Evolutionary conservation across 2,888 invertebrate genomes (phyloP).

Genomic region (Dicycla oo): DNA sequence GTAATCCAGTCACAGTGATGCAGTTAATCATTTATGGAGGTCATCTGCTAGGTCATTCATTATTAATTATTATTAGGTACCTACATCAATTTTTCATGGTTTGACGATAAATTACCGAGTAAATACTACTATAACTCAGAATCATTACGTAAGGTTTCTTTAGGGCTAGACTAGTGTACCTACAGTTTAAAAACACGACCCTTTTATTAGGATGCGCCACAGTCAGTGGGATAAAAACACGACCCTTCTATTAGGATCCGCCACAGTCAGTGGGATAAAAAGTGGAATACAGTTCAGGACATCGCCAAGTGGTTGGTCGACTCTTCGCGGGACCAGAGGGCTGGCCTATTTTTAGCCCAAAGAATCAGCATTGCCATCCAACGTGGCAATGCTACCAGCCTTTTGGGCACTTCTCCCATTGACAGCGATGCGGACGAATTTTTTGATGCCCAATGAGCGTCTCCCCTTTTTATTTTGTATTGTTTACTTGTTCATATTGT

Average conservation of each 20-base stretch:
- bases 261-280: neutral
- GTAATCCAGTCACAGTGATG: slow-evolving; percentile 1
- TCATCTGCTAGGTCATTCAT: slow-evolving; percentile 1
- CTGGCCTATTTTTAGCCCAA: too few relatives aligned
- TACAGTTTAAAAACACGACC: neutral
- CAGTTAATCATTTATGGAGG: slow-evolving; percentile 17
- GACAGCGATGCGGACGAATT: too few relatives aligned
- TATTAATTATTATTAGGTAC: neutral
- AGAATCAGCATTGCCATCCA: too few relatives aligned
- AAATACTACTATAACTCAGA: neutral
- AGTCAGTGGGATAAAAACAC: neutral
- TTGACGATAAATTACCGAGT: slow-evolving; percentile 10
- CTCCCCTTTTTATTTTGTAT: too few relatives aligned
- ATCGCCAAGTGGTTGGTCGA: too few relatives aligned
- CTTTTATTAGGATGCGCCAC: neutral
- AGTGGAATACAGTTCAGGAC: neutral
- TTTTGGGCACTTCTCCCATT: too few relatives aligned
- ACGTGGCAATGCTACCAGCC: too few relatives aligned
- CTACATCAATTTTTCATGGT: neutral
- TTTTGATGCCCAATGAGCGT: too few relatives aligned
- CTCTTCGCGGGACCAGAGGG: too few relatives aligned
- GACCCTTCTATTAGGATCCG: neutral
- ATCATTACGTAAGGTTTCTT: neutral
- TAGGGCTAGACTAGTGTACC: neutral
- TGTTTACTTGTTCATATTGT: too few relatives aligned